Percentiles rank a stretch among this genome's conserved stretches.
Conservation (phyloP, 2,113 vertebrate species). For the Chroicocephalus ridibundus region DNA sequence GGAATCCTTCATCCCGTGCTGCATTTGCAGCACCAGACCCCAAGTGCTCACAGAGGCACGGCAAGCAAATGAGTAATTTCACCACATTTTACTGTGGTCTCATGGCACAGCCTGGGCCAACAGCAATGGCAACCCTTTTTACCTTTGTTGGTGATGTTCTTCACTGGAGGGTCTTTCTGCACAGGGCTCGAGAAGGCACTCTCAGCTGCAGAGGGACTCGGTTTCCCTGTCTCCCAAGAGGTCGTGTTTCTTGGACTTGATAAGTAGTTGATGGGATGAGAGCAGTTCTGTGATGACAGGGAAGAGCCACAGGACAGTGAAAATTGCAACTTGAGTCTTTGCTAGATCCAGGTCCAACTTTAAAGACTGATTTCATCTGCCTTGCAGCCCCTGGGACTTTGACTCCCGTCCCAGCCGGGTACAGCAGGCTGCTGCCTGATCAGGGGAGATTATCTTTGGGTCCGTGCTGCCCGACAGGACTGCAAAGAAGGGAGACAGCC, state of each 20-base stretch:
- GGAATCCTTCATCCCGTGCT: neutral
- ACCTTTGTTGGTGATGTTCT: constrained; percentile 59
- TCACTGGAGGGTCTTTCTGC: constrained; percentile 48
- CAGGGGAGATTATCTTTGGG: neutral
- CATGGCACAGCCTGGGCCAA: neutral
- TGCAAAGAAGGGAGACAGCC: neutral
- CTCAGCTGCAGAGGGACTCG: constrained; percentile 68
- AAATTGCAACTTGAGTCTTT: accelerated
- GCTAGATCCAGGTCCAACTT: neutral
- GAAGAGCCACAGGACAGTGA: neutral
- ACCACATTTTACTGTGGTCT: neutral
- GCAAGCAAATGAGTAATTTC: neutral
- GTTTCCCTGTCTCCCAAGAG: constrained; percentile 76
- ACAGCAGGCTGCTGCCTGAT: neutral
- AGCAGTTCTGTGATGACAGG: constrained; percentile 78
- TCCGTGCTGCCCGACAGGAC: neutral
- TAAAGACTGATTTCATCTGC: neutral
- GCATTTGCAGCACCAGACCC: neutral
- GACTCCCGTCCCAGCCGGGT: neutral
- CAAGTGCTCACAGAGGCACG: neutral
- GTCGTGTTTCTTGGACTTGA: constrained; percentile 73
- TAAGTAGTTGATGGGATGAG: constrained; percentile 79
- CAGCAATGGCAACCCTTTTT: neutral
- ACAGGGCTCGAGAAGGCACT: constrained; percentile 63
- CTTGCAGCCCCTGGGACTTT: neutral